Conservation (phyloP, 2,888 invertebrate species). For the Frankliniella intonsa region DNA sequence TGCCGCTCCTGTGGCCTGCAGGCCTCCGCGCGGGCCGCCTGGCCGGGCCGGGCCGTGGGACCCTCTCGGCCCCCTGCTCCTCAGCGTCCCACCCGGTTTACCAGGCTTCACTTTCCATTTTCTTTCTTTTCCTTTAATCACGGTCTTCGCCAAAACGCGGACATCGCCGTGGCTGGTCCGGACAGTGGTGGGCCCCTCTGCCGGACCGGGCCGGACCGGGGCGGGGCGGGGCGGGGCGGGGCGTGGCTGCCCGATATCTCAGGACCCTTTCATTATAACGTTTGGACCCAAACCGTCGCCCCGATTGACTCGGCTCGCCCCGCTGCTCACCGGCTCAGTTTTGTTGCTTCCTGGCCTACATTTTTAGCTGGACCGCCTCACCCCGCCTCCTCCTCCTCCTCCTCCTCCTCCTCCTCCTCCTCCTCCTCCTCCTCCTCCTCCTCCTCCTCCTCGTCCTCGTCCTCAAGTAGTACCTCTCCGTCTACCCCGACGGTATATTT, state of each 20-base stretch:
- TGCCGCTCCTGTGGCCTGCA: neutral
- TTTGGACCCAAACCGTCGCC: neutral
- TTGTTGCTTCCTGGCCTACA: no score
- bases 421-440: no score
- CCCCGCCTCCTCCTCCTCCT: no score
- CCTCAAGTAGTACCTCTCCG: no score
- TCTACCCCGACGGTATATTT: no score
- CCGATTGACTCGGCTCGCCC: neutral
- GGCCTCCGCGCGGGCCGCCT: neutral
- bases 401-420: no score
- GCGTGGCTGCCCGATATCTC: neutral
- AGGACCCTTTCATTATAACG: neutral
- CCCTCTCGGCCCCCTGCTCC: neutral
- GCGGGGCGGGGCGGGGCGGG: neutral
- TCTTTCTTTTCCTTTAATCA: conserved; percentile 6
- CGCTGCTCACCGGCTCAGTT: neutral
- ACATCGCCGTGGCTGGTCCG: no score
- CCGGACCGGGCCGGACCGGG: neutral
- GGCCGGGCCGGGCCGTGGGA: neutral
- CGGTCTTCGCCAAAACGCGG: neutral
- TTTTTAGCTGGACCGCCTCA: no score
- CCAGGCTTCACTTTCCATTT: neutral
- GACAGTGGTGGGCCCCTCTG: neutral
- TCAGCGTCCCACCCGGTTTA: neutral
- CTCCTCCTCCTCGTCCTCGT: no score